Conservation (phyloP, 2,797 vertebrate genomes). For the Brotula barbata region DNA sequence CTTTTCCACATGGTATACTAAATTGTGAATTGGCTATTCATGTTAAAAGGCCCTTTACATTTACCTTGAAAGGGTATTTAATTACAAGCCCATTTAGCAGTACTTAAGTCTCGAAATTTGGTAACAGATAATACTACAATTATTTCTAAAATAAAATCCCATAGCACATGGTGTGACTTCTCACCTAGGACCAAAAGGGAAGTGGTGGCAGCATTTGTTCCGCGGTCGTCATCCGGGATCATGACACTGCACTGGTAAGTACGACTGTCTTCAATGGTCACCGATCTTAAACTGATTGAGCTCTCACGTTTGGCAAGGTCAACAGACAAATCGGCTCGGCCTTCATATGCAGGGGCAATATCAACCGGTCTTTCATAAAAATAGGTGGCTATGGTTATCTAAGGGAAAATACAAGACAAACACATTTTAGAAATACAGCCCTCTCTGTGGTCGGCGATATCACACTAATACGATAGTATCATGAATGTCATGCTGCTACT, state of each 20-base stretch:
- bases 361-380: slow-evolving; percentile 31
- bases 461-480: background rate
- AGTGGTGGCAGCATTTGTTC: slow-evolving; percentile 55
- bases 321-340: slow-evolving; percentile 52
- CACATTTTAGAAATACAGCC: slow-evolving; percentile 3
- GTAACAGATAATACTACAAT: too few relatives aligned
- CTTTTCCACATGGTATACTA: too few relatives aligned
- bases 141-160: too few relatives aligned
- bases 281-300: slow-evolving; percentile 59
- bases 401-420: slow-evolving; percentile 21
- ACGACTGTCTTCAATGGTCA: slow-evolving; percentile 71
- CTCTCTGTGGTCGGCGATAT: background rate
- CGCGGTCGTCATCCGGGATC: slow-evolving; percentile 68
- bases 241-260: slow-evolving; percentile 69
- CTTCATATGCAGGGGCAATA: slow-evolving; percentile 64
- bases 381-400: slow-evolving; percentile 65
- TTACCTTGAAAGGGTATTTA: too few relatives aligned
- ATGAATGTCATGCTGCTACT: background rate
- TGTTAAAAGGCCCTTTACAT: too few relatives aligned
- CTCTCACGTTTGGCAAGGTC: slow-evolving; percentile 14
- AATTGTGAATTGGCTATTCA: too few relatives aligned
- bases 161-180: slow-evolving; percentile 31
- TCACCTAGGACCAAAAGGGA: slow-evolving; percentile 78
- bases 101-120: too few relatives aligned
- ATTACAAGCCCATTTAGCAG: too few relatives aligned